Base-by-base conservation (phyloP, 2,797 vertebrate species). In the Xiphorhynchus erythropygius region DNA sequence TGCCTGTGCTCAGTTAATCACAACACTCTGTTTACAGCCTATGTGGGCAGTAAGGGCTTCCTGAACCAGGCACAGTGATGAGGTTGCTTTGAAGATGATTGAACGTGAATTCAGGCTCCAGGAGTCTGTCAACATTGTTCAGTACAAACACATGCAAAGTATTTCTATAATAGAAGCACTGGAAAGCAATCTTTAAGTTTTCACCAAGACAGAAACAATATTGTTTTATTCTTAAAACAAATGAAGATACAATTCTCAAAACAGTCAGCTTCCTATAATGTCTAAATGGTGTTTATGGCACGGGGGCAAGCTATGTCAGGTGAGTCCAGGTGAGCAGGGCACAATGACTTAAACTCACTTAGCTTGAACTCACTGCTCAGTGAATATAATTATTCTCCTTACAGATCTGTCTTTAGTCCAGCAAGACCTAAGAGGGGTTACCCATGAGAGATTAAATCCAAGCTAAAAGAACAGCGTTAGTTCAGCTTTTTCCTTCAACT, bases 251-350 rank as follows among this genome's bases (percentile, higher is more conserved):
- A 41, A 63, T 46, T 81, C 53, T 70, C 49, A 70, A 88, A 90
- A 41, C 1, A 4, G 1, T 17, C 42, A 39, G 11, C 14, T 64
- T 74, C 25, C 14, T 74, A 0, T 44, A 59, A 24, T 9, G 7
- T 39, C 15, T 2, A 28, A 18, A 3, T 52, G 46, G 59, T 18
- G 7, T 49, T 80, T 52, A 33, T 13, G 7, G 13, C 9, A 24
- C 0, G 0, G 47, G 35, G 24, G 41, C 33, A 77, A 77, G 24
- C 6, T 14, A 14, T 67, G 18, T 18, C 69, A 74, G 7, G 13
- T 18, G 30, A 90, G 18, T 17, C 18, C 69, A 74, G 7, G 17
- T 17, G 27, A 90, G 18, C 18, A 84, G 69, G 18, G n/a, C 23
- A 21, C 33, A 63, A 30, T 70, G 53, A 41, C 18, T 76, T 84